Percentiles rank a stretch among this genome's conserved stretches.
These are phyloP conservation scores for Pyrocephalus nanus DNA, from an alignment of 2,797 vertebrate genomes.

Conservation along the genomic window DNA sequence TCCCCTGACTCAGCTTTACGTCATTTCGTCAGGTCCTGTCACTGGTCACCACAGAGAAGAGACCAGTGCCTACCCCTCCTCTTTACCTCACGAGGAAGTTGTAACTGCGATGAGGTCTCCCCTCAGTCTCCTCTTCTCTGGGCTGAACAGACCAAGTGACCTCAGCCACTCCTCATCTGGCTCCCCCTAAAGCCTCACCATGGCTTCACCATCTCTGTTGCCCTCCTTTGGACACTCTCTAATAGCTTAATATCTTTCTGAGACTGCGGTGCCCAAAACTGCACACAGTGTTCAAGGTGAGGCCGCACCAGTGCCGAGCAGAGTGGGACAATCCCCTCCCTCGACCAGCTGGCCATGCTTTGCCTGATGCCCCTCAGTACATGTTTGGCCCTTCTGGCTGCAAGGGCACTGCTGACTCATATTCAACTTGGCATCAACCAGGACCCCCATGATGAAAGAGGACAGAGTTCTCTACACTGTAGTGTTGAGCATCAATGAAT, in stretches of 20 bases:
- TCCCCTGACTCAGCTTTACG: neutral
- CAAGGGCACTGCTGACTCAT: neutral
- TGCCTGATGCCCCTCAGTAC: fast-evolving
- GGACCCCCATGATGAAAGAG: neutral
- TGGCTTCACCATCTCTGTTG: neutral
- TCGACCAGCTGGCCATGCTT: fast-evolving
- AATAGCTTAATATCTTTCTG: fast-evolving
- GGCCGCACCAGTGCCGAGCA: fast-evolving
- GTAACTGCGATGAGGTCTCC: neutral
- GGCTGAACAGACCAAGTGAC: neutral
- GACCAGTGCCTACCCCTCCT: neutral
- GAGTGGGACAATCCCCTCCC: neutral
- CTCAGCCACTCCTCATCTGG: fast-evolving
- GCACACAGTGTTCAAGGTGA: neutral
- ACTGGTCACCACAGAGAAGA: neutral
- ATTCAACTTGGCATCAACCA: fast-evolving
- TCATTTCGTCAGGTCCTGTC: neutral
- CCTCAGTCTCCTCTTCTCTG: neutral
- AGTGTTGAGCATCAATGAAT: neutral
- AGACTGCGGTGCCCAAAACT: fast-evolving
- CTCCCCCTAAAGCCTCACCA: neutral
- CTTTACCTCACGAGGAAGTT: neutral
- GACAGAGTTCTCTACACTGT: neutral
- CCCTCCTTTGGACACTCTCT: fast-evolving
- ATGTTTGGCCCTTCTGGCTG: fast-evolving